A percentile compares a stretch with the other conserved stretches of the same genome.
Conservation (phyloP, 2,888 invertebrate genomes). For the Eustalomyia histrio region DNA sequence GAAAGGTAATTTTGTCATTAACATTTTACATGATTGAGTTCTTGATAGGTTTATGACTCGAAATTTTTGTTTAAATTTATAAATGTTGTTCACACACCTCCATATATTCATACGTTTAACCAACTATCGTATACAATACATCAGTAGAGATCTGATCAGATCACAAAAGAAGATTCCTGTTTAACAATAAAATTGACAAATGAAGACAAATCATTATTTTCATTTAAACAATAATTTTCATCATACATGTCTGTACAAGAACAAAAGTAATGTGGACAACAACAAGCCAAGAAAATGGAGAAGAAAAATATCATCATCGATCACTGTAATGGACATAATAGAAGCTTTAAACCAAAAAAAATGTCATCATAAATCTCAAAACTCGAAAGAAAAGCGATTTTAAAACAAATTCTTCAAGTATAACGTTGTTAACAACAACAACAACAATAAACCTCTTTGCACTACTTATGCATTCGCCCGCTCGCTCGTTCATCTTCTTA, state of each 20-base stretch:
- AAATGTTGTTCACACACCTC: conserved; percentile 59
- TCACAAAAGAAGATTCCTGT: conserved; percentile 59
- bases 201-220: conserved; percentile 65
- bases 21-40: conserved; percentile 62
- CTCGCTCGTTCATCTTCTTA: not conserved
- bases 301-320: conserved; percentile 61
- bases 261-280: conserved; percentile 18
- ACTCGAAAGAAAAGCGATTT: conserved; percentile 48
- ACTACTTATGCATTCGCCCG: not conserved
- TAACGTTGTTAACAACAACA: conserved; percentile 57
- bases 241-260: conserved; percentile 7
- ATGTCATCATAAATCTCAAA: conserved; percentile 63
- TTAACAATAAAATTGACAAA: conserved; percentile 64
- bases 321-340: conserved; percentile 65
- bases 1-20: conserved; percentile 61
- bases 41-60: conserved; percentile 45
- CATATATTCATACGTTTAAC: conserved; percentile 15
- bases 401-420: conserved; percentile 56
- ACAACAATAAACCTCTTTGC: not conserved
- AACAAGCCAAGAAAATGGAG: not conserved
- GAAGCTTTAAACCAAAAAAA: conserved; percentile 65
- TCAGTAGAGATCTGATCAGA: conserved; percentile 19
- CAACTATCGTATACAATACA: not conserved
- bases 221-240: conserved; percentile 59
- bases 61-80: conserved; percentile 29